A percentile compares a stretch with the other conserved stretches of the same genome.
phyloP scores from a whole-genome alignment of 2,797 vertebrate genomes.

The Morelia viridis region DNA sequence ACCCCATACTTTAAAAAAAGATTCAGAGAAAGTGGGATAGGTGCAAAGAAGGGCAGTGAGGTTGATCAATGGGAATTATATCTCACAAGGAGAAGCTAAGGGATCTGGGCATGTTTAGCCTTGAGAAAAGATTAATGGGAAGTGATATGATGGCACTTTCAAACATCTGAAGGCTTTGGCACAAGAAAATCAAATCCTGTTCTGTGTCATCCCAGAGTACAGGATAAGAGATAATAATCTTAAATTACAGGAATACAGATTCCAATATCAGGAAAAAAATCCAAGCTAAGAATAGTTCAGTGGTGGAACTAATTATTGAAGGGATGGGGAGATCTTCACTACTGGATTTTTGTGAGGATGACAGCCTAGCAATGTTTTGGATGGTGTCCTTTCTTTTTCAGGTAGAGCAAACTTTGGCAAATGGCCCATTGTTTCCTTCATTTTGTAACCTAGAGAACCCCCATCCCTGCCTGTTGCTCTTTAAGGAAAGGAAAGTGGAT shows the following conservation, averaged over 20 bases:
- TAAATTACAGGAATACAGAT: background rate
- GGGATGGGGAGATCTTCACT: background rate
- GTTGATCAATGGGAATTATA: background rate
- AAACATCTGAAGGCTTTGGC: background rate
- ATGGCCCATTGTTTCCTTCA: constrained; percentile 34
- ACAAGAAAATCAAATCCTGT: background rate
- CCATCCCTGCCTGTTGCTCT: constrained; percentile 38
- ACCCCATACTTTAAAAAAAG: background rate
- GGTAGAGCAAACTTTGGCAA: constrained; percentile 3
- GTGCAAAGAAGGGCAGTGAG: background rate
- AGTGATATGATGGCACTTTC: background rate
- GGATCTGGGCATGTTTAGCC: background rate
- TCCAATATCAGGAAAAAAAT: background rate
- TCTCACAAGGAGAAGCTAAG: background rate
- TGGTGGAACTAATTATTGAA: background rate
- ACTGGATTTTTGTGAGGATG: background rate
- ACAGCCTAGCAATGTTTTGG: background rate
- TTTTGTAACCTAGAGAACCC: constrained; percentile 27
- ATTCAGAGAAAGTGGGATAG: background rate
- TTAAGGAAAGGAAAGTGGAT: background rate
- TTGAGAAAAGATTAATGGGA: background rate
- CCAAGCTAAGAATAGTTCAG: background rate
- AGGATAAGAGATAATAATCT: background rate
- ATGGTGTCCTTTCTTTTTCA: background rate
- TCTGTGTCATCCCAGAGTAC: background rate